A percentile compares a stretch with the other conserved stretches of the same genome.
Conservation (phyloP, 1,140 invertebrate genomes). For the Chrysoperla carnea region DNA sequence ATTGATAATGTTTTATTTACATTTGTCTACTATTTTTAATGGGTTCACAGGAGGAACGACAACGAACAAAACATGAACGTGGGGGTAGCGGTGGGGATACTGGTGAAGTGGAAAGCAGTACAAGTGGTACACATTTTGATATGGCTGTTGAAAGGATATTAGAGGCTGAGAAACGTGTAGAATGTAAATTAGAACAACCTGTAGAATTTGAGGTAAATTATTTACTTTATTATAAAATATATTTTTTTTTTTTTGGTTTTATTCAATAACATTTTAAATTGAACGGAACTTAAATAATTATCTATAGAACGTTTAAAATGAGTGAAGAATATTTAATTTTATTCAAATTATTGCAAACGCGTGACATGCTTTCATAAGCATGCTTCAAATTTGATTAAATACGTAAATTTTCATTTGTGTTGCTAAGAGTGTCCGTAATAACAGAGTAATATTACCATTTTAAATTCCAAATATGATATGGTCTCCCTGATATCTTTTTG, state of each 20-base stretch:
- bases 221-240: not conserved
- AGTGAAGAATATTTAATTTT: too few species aligned
- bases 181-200: conserved; percentile 39
- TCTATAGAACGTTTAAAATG: too few species aligned
- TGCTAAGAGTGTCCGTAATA: too few species aligned
- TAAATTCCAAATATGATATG: too few species aligned
- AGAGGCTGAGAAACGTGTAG: conserved; percentile 63
- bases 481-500: too few species aligned
- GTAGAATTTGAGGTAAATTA: conserved; percentile 32
- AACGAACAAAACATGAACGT: conserved; percentile 55
- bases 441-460: too few species aligned
- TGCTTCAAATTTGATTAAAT: too few species aligned
- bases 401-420: too few species aligned
- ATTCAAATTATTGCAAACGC: too few species aligned
- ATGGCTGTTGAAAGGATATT: conserved; percentile 70
- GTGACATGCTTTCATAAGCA: too few species aligned
- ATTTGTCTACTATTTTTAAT: not conserved
- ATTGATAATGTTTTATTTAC: not conserved
- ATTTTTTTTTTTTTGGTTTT: not conserved
- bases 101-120: conserved; percentile 63
- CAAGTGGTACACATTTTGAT: conserved; percentile 48
- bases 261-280: too few species aligned
- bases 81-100: conserved; percentile 47
- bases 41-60: conserved; percentile 48
- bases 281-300: too few species aligned